Evolutionary conservation across 2,888 invertebrate species (phyloP).

Genomic region (Apotomis turbidana): DNA sequence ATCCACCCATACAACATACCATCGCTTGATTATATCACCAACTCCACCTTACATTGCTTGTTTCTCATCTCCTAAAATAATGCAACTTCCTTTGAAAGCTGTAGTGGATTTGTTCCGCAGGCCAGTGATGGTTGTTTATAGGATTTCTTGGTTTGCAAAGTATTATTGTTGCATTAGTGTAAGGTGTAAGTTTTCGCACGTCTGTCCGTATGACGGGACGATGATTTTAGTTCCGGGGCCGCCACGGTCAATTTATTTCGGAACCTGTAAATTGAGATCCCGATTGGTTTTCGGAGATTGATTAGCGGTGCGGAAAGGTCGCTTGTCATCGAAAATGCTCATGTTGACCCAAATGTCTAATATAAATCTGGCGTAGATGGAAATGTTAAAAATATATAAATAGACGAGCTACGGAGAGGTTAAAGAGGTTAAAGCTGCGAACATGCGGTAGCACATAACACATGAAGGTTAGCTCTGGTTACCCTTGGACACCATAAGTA

Average conservation of each 20-base stretch:
- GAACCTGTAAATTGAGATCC: slow-evolving; percentile 25
- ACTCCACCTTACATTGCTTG: slow-evolving; percentile 3
- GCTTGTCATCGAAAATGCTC: not conserved
- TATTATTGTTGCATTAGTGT: slow-evolving; percentile 54
- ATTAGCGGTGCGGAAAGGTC: not conserved
- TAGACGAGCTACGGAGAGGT: not conserved
- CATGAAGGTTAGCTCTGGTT: no score
- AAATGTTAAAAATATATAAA: not conserved
- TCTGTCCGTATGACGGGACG: slow-evolving; percentile 54
- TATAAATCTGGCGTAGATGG: not conserved
- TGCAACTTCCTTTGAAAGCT: not conserved
- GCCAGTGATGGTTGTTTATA: not conserved
- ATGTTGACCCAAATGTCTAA: not conserved
- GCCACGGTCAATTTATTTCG: slow-evolving; percentile 41
- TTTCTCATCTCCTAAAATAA: not conserved
- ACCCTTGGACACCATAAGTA: no score
- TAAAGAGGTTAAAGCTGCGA: no score
- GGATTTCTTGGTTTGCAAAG: slow-evolving; percentile 18
- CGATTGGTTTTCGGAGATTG: slow-evolving; percentile 6
- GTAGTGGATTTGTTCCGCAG: not conserved
- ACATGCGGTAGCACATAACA: no score
- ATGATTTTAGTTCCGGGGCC: slow-evolving; percentile 58
- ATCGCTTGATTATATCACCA: not conserved
- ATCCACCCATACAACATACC: slow-evolving; percentile 11
- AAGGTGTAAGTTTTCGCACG: slow-evolving; percentile 60